Percentiles rank a stretch among this genome's conserved stretches.
These are phyloP conservation scores for Ostrea edulis DNA, from an alignment of 1,140 invertebrate species.

Conservation along the genomic window DNA sequence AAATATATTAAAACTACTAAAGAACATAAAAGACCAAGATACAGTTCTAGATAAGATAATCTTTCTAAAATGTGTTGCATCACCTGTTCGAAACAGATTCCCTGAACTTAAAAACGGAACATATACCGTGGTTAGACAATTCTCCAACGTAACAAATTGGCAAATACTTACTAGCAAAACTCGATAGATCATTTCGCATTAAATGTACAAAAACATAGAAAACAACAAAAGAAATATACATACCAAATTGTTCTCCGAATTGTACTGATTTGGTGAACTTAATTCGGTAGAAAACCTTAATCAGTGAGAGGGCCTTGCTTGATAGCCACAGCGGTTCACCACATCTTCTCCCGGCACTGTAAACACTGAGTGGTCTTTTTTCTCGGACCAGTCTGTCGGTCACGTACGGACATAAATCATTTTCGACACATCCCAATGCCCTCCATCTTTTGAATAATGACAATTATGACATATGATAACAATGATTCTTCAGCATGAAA, in stretches of 20 bases:
- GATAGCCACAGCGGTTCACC: background rate
- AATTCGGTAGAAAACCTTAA: background rate
- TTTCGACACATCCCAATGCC: background rate
- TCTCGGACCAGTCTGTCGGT: background rate
- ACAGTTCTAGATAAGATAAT: too few relatives aligned
- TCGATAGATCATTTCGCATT: too few relatives aligned
- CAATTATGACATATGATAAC: conserved; percentile 18
- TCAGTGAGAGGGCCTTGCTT: background rate
- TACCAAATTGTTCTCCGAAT: background rate
- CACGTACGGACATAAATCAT: conserved; percentile 2
- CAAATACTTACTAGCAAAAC: too few relatives aligned
- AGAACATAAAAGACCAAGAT: too few relatives aligned
- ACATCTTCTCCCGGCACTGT: background rate
- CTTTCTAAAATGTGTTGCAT: too few relatives aligned
- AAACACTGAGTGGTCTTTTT: background rate
- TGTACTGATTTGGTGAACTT: background rate
- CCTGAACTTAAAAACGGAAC: too few relatives aligned
- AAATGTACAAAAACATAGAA: too few relatives aligned
- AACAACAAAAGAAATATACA: too few relatives aligned
- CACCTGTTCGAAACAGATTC: too few relatives aligned
- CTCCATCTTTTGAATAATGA: conserved; percentile 1
- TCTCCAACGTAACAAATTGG: too few relatives aligned
- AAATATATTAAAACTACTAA: too few relatives aligned
- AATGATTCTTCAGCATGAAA: background rate
- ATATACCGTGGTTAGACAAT: too few relatives aligned